Conservation (phyloP, 1,140 invertebrate species). For the Phymorhynchus buccinoides region DNA sequence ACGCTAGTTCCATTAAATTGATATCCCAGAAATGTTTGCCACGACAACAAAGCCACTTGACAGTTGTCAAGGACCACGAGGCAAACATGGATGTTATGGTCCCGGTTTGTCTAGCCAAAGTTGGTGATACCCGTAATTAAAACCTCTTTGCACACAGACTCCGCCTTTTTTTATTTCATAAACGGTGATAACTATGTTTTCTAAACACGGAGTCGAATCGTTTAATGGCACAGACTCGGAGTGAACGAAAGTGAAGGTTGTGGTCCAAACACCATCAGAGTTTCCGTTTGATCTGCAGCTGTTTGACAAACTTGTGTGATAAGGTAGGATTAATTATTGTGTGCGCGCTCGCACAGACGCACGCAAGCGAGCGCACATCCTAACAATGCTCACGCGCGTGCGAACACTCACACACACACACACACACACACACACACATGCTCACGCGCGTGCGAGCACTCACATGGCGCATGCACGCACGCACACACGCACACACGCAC, state of each 20-base stretch:
- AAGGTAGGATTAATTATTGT: not conserved
- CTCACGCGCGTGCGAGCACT: too few relatives aligned
- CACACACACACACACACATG: not conserved
- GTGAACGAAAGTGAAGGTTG: not conserved
- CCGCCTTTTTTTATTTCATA: not conserved
- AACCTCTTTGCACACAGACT: too few relatives aligned
- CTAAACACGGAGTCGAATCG: not conserved
- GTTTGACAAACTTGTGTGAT: not conserved
- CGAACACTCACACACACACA: not conserved
- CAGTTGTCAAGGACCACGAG: not conserved
- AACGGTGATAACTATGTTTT: constrained; percentile 8
- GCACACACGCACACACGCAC: too few relatives aligned
- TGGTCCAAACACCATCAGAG: constrained; percentile 15
- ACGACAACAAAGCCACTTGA: not conserved
- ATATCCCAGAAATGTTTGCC: not conserved
- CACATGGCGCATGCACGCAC: too few relatives aligned
- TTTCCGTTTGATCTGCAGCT: not conserved
- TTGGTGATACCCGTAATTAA: not conserved
- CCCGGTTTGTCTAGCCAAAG: not conserved
- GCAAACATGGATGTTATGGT: not conserved
- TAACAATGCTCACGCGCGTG: too few relatives aligned
- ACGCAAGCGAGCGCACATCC: too few relatives aligned
- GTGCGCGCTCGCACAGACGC: too few relatives aligned
- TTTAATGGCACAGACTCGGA: not conserved
- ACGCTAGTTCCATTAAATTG: not conserved